Evolutionary conservation across 2,888 invertebrate species (phyloP), one percentile per base, ranked within the genome.

Genomic region (Heliconius aoede): DNA sequence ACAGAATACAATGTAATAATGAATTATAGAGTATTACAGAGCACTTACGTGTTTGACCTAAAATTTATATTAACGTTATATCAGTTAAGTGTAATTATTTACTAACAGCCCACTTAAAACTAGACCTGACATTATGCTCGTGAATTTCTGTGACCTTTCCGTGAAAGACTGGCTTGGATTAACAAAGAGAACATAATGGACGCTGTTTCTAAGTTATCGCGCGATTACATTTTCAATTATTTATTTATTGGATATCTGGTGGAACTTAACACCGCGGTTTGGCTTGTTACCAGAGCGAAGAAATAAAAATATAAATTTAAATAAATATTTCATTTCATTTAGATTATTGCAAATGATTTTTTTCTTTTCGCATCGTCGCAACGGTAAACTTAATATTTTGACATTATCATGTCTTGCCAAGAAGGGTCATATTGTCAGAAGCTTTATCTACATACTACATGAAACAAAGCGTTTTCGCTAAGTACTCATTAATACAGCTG

Each of bases 91-190:
- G 55, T 71, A 58, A 71, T 58, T 58, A 71, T 71, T 71, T 71
- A 71, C 58, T 32, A 71, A 72, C 71, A 58, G 9, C 24, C 60
- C 58, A 55, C 58, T 60, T 72, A 72, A 32, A 72, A 32, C 71
- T 36, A 24, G 26, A 58, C 55, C 18, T 18, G 58, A 36, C 71
- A 60, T 69, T 30, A 51, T 60, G 18, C 21, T 32, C 71, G 60
- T 72, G 5, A 58, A 55, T 71, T 71, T 71, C 71, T 18, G 60
- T 36, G 71, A 60, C 58, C 58, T 72, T 72, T 72, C 36, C 18
- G 18, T n/a, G 68, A 51, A 30, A 51, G 51, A 60, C 36, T 18
- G 21, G 32, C 24, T 71, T 58, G 60, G 36, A 60, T 72, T 51
- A 51, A 55, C 69, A 69, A 69, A 69, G 32, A 68, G 68, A 58